Evolutionary conservation across 2,113 vertebrate genomes (phyloP), one percentile per base, ranked within the genome.

Genomic region (Corydoras maculifer): DNA sequence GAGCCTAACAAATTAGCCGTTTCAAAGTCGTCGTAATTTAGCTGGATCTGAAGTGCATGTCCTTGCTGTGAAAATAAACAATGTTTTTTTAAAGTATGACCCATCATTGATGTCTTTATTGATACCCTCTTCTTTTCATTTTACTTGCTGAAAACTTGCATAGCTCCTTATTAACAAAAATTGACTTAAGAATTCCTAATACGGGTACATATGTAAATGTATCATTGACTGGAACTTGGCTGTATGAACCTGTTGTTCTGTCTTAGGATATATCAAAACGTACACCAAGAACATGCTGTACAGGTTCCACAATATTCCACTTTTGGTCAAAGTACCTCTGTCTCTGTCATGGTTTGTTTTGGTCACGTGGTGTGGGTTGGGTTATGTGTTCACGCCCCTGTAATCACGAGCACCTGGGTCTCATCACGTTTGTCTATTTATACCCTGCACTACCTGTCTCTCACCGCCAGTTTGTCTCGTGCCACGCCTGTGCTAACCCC

Each of bases 21-120:
- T 51, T 62, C 48, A 70, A 70, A 77, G n/a, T 76, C 58, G 62
- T 71, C 62, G 14, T 65, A 69, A 25, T 69, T 65, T 32, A 74
- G 3, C 5, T 74, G 58, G 13, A 73, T 69, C 32, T 75, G 61
- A 30, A 73, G 62, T 25, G 62, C 50, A 66, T 57, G 8, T 13
- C 1, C 30, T 31, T 68, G 51, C 53, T 63, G 14, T 71, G 18
- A 62, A 15, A 70, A 62, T 50, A 50, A 7, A 50, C 49, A 50
- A 50, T 66, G 64, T 1, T 66, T 31, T 31, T 54, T n/a, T 11
- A n/a, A 66, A 66, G 18, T 66, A 55, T 66, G 50, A 54, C 6
- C 51, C 58, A 70, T 70, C 68, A 70, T 30, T 51, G 8, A 53
- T 61, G 43, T 66, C 51, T 31, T 14, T 54, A 32, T 30, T n/a